phyloP scores from a whole-genome alignment of 2,888 invertebrate species.

The Tortricodes alternella region DNA sequence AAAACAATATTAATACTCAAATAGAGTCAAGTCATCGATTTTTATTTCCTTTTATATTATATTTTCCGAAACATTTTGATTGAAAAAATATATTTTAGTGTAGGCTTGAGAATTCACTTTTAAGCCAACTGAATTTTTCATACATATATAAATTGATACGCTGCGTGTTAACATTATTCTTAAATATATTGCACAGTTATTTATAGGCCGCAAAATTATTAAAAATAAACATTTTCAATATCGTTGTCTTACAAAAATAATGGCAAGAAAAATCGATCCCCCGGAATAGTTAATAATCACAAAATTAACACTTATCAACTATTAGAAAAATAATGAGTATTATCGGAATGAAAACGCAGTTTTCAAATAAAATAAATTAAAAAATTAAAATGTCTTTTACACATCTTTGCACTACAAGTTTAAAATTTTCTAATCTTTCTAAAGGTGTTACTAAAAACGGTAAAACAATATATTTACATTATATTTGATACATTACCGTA shows the following conservation, averaged over 20 bases:
- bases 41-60: no score
- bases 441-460: slow-evolving; percentile 6
- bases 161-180: slow-evolving; percentile 26
- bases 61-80: no score
- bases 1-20: neutral
- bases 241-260: slow-evolving; percentile 51
- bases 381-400: slow-evolving; percentile 36
- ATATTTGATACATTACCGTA: slow-evolving; percentile 18
- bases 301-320: slow-evolving; percentile 34
- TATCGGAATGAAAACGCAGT: slow-evolving; percentile 51
- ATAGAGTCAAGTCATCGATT: no score
- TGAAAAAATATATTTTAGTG: no score
- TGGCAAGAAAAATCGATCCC: no score
- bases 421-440: slow-evolving; percentile 11
- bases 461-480: slow-evolving; percentile 23
- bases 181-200: slow-evolving; percentile 54
- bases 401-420: slow-evolving; percentile 36
- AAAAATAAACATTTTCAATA: slow-evolving; percentile 36
- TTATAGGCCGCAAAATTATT: slow-evolving; percentile 48
- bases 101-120: no score
- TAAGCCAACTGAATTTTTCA: neutral
- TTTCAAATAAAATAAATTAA: slow-evolving; percentile 32
- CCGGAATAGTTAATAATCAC: no score
- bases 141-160: no score
- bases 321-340: slow-evolving; percentile 49